A percentile compares a stretch with the other conserved stretches of the same genome.
These are phyloP conservation scores for Proterorhinus semilunaris DNA, from an alignment of 2,113 vertebrate genomes.

Conservation along the genomic window DNA sequence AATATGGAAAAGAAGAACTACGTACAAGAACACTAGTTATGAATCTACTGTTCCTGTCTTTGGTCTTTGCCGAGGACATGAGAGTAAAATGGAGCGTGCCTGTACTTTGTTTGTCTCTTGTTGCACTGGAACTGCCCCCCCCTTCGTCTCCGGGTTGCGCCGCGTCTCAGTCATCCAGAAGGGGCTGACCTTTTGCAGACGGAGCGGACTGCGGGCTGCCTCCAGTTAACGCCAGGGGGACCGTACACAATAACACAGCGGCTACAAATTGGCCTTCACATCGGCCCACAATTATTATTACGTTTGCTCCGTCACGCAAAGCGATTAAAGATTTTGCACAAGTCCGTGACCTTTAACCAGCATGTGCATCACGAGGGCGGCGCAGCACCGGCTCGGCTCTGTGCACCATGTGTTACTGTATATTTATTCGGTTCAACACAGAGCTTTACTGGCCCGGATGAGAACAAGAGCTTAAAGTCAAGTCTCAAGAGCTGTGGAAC, in stretches of 20 bases:
- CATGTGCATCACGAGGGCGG: background rate
- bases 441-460: background rate
- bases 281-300: constrained; percentile 8
- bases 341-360: constrained; percentile 41
- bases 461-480: background rate
- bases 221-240: constrained; percentile 48
- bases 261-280: constrained; percentile 31
- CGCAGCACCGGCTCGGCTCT: background rate
- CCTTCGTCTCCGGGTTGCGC: constrained; percentile 10
- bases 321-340: constrained; percentile 47
- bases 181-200: constrained; percentile 63
- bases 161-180: constrained; percentile 39
- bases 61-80: constrained; percentile 17
- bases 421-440: background rate
- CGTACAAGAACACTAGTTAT: constrained; percentile 1
- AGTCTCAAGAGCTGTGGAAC: too few species aligned
- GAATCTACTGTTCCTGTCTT: constrained; percentile 29
- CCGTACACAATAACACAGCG: constrained; percentile 31
- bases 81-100: constrained; percentile 53
- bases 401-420: background rate
- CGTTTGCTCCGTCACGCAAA: constrained; percentile 19
- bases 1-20: too few species aligned
- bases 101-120: constrained; percentile 50
- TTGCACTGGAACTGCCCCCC: constrained; percentile 14
- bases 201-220: constrained; percentile 41